Conservation (phyloP, 2,888 invertebrate species). For the Hipparchia sbordonii region DNA sequence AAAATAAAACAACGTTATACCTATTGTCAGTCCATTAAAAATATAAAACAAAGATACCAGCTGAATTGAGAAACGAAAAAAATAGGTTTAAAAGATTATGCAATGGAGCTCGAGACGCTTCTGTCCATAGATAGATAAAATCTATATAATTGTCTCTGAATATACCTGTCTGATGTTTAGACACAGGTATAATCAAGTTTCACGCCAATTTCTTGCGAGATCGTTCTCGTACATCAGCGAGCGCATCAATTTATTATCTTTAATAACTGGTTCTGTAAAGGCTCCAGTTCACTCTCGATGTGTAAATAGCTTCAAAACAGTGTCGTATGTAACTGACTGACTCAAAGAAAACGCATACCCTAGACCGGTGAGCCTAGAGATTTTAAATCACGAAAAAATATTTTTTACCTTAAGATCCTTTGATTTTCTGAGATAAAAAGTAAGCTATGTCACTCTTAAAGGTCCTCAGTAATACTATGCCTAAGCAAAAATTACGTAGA, state of each 20-base stretch:
- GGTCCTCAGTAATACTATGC: no score
- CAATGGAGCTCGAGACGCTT: neutral
- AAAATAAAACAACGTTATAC: neutral
- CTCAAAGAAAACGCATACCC: no score
- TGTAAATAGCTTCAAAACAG: no score
- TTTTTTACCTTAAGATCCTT: no score
- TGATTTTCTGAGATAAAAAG: no score
- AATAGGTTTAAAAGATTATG: neutral
- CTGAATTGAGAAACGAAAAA: neutral
- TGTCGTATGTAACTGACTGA: no score
- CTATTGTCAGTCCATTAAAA: neutral
- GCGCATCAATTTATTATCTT: slow-evolving; percentile 36
- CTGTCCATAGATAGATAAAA: neutral
- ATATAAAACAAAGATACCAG: no score
- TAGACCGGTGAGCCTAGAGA: no score
- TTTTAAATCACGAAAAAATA: no score
- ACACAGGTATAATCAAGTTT: slow-evolving; percentile 49
- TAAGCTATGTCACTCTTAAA: no score
- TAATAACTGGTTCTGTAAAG: slow-evolving; percentile 39
- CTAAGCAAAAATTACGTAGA: no score
- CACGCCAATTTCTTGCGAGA: slow-evolving; percentile 46
- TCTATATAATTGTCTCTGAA: slow-evolving; percentile 6
- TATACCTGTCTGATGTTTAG: slow-evolving; percentile 21
- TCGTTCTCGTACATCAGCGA: slow-evolving; percentile 39
- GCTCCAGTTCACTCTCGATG: slow-evolving; percentile 7